Evolutionary conservation across 2,888 invertebrate species (phyloP).

Genomic region (Oxycera nigricornis): DNA sequence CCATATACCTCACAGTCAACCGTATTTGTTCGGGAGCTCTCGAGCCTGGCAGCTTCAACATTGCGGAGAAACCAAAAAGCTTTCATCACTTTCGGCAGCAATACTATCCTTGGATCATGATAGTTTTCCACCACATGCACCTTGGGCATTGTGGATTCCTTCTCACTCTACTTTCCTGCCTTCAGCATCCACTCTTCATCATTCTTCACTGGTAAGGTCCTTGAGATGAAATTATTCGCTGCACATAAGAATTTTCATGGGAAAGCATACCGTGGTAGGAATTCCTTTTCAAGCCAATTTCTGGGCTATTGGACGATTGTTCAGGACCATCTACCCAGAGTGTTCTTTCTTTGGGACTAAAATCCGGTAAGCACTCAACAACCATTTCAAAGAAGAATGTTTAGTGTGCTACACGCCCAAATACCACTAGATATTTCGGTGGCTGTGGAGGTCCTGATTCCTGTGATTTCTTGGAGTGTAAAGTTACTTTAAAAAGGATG

Average conservation of each 20-base stretch:
- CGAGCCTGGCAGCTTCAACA: not conserved
- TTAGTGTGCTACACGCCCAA: no score
- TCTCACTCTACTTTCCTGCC: not conserved
- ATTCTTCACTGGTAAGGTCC: not conserved
- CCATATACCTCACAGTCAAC: constrained; percentile 11
- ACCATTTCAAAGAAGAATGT: no score
- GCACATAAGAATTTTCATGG: constrained; percentile 7
- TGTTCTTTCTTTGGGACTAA: no score
- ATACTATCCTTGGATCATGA: not conserved
- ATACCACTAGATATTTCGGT: no score
- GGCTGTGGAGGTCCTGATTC: no score
- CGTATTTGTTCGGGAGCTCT: not conserved
- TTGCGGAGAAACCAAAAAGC: not conserved
- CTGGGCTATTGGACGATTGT: no score
- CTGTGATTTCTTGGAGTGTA: no score
- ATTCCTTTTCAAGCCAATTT: constrained; percentile 4
- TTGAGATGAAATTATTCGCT: constrained; percentile 26
- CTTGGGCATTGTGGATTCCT: constrained; percentile 15
- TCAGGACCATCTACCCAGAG: no score
- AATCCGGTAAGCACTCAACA: no score
- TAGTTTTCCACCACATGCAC: not conserved
- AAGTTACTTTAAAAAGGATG: no score
- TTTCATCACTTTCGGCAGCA: not conserved
- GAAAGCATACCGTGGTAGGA: constrained; percentile 18
- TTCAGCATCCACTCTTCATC: not conserved